These are phyloP conservation scores for Drosophila triauraria DNA, from an alignment of 1,140 invertebrate species.

Conservation along the genomic window DNA sequence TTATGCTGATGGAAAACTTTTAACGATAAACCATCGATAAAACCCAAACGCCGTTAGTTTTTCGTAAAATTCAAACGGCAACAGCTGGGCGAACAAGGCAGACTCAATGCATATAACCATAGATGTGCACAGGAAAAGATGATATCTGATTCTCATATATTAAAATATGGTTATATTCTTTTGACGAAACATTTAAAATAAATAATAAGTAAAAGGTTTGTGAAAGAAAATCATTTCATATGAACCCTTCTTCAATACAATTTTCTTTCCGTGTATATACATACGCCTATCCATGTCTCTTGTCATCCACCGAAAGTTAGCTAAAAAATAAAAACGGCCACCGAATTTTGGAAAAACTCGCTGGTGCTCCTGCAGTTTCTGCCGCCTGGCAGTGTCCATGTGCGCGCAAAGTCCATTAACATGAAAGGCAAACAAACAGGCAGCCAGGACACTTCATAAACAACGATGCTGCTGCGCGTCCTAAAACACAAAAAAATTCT, in stretches of 20 bases:
- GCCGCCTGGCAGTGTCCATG: constrained; percentile 50
- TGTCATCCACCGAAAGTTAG: constrained; percentile 31
- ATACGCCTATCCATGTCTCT: constrained; percentile 38
- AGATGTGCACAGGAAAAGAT: constrained; percentile 19
- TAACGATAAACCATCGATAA: constrained; percentile 49
- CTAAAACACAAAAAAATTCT: constrained; percentile 13
- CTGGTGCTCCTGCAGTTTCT: constrained; percentile 35
- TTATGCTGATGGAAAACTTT: constrained; percentile 63
- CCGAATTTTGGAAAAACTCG: constrained; percentile 36
- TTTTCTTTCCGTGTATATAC: constrained; percentile 3
- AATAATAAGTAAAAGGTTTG: fast-evolving
- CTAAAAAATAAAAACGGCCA: constrained; percentile 27
- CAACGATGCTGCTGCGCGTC: constrained; percentile 29
- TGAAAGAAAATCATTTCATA: fast-evolving
- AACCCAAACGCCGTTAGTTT: constrained; percentile 42
- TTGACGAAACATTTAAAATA: too few relatives aligned
- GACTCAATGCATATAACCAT: constrained; percentile 52
- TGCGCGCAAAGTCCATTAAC: constrained; percentile 79
- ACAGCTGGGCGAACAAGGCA: constrained; percentile 56
- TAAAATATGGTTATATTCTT: not conserved
- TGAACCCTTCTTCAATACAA: not conserved
- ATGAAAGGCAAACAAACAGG: constrained; percentile 78
- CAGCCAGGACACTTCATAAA: constrained; percentile 70
- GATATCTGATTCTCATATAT: not conserved
- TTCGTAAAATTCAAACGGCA: constrained; percentile 46